phyloP scores from a whole-genome alignment of 2,888 invertebrate species.

The Protula sp. region DNA sequence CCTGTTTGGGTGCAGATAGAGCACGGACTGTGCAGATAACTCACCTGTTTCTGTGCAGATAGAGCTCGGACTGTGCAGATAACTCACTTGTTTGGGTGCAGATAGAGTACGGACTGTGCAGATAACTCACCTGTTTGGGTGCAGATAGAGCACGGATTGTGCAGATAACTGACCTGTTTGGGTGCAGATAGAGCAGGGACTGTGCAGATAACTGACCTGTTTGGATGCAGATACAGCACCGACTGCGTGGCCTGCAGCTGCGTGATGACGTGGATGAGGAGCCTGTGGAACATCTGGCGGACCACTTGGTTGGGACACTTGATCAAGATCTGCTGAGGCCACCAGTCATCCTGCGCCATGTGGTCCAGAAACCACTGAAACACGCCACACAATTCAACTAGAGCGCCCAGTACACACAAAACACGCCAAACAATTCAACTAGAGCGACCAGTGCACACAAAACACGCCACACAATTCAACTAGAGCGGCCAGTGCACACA shows the following conservation, averaged over 20 bases:
- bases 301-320: conserved; percentile 97
- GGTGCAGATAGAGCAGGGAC: no score
- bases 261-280: conserved; percentile 91
- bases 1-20: no score
- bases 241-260: conserved; percentile 68
- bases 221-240: conserved; percentile 62
- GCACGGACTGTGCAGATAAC: no score
- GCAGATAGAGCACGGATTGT: no score
- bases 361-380: conserved; percentile 82
- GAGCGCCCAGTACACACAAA: neutral
- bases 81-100: no score
- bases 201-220: conserved; percentile 26
- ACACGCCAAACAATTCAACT: neutral
- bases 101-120: no score
- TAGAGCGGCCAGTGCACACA: no score
- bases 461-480: neutral
- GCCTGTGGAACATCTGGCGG: conserved; percentile 86
- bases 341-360: conserved; percentile 91
- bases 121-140: no score
- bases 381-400: neutral
- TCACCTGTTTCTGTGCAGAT: no score
- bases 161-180: no score
- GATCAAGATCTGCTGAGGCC: conserved; percentile 89
- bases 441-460: neutral
- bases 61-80: no score